Evolutionary conservation across 2,113 vertebrate genomes (phyloP).

Genomic region (Sander vitreus): DNA sequence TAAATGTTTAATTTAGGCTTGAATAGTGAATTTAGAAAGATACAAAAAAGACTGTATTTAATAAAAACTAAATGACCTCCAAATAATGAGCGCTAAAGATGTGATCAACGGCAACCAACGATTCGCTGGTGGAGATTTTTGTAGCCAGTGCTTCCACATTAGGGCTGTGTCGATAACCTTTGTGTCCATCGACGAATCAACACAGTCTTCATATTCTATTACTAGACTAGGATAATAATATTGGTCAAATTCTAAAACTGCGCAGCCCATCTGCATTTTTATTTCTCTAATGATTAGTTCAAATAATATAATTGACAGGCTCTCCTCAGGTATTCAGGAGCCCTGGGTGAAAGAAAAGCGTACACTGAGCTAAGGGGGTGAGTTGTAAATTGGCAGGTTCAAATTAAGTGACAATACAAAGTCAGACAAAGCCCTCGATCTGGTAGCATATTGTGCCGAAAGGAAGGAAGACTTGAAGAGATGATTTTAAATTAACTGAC

Average conservation of each 20-base stretch:
- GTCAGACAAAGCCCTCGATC: slow-evolving; percentile 56
- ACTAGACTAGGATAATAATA: too few relatives aligned
- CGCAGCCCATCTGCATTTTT: too few relatives aligned
- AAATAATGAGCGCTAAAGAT: slow-evolving; percentile 10
- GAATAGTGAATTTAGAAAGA: neutral
- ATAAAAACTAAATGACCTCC: neutral
- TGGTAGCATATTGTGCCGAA: slow-evolving; percentile 3
- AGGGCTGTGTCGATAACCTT: too few relatives aligned
- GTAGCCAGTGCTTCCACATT: too few relatives aligned
- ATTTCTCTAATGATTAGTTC: neutral
- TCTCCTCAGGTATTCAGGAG: neutral
- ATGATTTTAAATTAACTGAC: slow-evolving; percentile 80
- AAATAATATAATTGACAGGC: neutral
- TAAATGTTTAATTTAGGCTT: neutral
- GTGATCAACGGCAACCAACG: neutral
- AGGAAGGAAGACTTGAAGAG: slow-evolving; percentile 43
- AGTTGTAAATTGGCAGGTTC: slow-evolving; percentile 15
- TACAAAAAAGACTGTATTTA: neutral
- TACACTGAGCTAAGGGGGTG: neutral
- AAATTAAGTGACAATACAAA: slow-evolving; percentile 58
- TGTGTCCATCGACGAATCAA: too few relatives aligned
- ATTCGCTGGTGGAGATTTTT: too few relatives aligned
- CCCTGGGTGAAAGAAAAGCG: neutral
- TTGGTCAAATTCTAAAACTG: too few relatives aligned
- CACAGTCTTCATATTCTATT: too few relatives aligned